A percentile compares a stretch with the other conserved stretches of the same genome.
These are phyloP conservation scores for Rhynchonycteris naso DNA, from an alignment of 2,797 vertebrate genomes.

Conservation along the genomic window DNA sequence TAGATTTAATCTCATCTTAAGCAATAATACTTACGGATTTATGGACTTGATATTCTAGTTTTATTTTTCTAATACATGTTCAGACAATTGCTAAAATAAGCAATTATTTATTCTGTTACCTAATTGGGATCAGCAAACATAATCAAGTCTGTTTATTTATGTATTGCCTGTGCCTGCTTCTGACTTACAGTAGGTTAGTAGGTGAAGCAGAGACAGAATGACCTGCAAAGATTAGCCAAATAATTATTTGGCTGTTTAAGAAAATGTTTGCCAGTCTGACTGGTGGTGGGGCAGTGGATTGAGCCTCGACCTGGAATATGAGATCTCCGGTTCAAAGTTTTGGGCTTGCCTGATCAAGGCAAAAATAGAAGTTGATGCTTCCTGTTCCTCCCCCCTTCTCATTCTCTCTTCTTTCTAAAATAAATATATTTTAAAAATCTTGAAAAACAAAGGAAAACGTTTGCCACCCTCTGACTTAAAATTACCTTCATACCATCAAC, in stretches of 20 bases:
- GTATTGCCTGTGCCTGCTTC: not conserved
- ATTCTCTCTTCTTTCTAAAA: too few relatives aligned
- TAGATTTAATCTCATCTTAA: not conserved
- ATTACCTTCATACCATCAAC: not conserved
- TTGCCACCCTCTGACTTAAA: not conserved
- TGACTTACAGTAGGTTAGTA: not conserved
- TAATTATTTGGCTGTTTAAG: not conserved
- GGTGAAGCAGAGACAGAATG: not conserved
- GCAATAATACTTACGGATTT: not conserved
- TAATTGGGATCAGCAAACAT: not conserved
- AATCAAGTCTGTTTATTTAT: not conserved
- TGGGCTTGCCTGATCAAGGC: too few relatives aligned
- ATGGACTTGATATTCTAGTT: not conserved
- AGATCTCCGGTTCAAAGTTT: too few relatives aligned
- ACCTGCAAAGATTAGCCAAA: not conserved
- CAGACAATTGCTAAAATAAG: slow-evolving; percentile 19
- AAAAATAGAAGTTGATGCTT: too few relatives aligned
- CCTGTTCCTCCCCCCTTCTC: too few relatives aligned
- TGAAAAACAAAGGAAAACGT: not conserved
- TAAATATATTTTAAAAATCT: too few relatives aligned
- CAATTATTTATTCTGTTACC: not conserved
- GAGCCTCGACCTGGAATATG: too few relatives aligned
- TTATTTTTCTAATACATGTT: not conserved
- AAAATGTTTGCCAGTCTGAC: not conserved
- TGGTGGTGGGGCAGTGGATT: too few relatives aligned